A percentile compares a stretch with the other conserved stretches of the same genome.
phyloP scores from a whole-genome alignment of 1,140 invertebrate genomes.

The Lepeophtheirus salmonis region DNA sequence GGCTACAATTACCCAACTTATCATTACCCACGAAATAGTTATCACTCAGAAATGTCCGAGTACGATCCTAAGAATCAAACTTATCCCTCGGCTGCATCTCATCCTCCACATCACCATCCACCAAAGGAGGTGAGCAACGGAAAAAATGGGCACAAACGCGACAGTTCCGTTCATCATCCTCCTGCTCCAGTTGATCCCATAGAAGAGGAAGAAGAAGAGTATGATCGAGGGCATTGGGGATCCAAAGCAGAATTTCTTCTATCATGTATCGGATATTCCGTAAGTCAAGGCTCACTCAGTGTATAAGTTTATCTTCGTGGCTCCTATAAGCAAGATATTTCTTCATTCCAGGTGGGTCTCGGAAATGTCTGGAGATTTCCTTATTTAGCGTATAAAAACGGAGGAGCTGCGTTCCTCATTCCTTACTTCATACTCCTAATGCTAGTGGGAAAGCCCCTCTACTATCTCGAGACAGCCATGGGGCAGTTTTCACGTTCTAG shows the following conservation, averaged over 20 bases:
- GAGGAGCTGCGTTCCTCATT: slow-evolving; percentile 33
- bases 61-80: background rate
- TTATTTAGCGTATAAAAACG: slow-evolving; percentile 33
- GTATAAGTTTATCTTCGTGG: no score
- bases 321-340: no score
- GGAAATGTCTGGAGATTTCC: slow-evolving; percentile 27
- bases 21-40: background rate
- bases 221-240: slow-evolving; percentile 26
- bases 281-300: no score
- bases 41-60: background rate
- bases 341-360: slow-evolving; percentile 10
- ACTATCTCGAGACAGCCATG: slow-evolving; percentile 38
- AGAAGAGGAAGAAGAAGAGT: slow-evolving; percentile 10
- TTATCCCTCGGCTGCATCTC: background rate
- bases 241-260: slow-evolving; percentile 28
- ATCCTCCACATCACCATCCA: background rate
- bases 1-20: background rate
- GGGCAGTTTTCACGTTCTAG: slow-evolving; percentile 43
- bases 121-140: background rate
- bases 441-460: slow-evolving; percentile 28
- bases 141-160: background rate
- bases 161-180: background rate
- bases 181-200: background rate
- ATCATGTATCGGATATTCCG: slow-evolving; percentile 28
- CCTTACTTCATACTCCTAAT: slow-evolving; percentile 33